phyloP scores from a whole-genome alignment of 1,140 invertebrate species.

The Drosophila rhopaloa region DNA sequence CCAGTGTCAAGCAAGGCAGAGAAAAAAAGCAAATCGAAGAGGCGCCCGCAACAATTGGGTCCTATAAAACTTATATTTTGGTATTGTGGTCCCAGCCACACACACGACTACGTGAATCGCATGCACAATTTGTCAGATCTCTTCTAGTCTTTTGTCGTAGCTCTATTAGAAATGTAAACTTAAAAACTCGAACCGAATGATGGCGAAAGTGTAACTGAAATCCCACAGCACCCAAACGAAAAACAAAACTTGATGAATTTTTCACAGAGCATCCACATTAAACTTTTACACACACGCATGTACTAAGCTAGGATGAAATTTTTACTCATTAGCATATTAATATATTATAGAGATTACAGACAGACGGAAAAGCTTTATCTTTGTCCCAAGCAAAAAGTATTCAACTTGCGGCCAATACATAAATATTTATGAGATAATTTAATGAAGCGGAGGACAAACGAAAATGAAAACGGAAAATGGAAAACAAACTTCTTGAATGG shows the following conservation, averaged over 20 bases:
- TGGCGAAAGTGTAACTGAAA: constrained; percentile 46
- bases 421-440: constrained; percentile 28
- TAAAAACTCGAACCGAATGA: constrained; percentile 9
- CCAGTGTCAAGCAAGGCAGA: constrained; percentile 2
- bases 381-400: constrained; percentile 40
- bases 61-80: constrained; percentile 61
- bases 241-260: constrained; percentile 65
- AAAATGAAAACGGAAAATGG: neutral
- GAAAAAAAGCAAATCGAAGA: constrained; percentile 20
- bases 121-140: constrained; percentile 71
- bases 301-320: constrained; percentile 34
- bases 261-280: constrained; percentile 20
- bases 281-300: constrained; percentile 25
- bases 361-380: constrained; percentile 70
- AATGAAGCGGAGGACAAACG: constrained; percentile 6
- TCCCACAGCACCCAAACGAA: constrained; percentile 33
- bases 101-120: constrained; percentile 67
- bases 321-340: constrained; percentile 53
- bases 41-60: constrained; percentile 30
- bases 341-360: constrained; percentile 34
- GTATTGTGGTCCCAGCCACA: constrained; percentile 34
- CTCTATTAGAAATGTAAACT: constrained; percentile 64
- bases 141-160: constrained; percentile 77
- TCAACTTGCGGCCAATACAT: constrained; percentile 33
- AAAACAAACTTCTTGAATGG: constrained; percentile 68